Conservation (phyloP, 2,113 vertebrate species). For the Peucedramus taeniatus region DNA sequence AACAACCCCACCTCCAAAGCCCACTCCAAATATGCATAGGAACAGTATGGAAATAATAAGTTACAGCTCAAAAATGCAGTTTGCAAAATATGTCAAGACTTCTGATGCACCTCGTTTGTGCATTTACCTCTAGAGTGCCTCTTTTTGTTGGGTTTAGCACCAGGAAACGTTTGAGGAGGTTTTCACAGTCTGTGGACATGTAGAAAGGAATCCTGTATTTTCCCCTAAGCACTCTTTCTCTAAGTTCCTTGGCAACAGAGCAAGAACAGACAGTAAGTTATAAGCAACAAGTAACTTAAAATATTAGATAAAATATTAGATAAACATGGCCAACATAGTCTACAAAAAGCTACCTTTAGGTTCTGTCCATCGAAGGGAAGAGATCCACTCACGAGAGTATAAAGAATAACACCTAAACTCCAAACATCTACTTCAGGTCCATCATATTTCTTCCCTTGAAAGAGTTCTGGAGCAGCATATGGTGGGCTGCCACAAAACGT, state of each 20-base stretch:
- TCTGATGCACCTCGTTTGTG: not conserved
- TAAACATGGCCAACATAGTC: not conserved
- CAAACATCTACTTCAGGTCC: slow-evolving; percentile 98
- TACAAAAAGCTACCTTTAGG: slow-evolving; percentile 82
- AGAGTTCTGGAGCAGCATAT: slow-evolving; percentile 96
- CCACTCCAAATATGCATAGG: not conserved
- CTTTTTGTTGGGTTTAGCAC: slow-evolving; percentile 97
- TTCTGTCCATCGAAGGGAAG: slow-evolving; percentile 98
- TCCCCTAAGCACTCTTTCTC: slow-evolving; percentile 94
- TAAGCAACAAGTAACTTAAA: not conserved
- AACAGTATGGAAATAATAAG: not conserved
- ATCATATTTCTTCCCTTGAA: slow-evolving; percentile 98
- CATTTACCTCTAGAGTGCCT: slow-evolving; percentile 95
- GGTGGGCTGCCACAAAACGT: slow-evolving; percentile 98
- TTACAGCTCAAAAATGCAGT: not conserved
- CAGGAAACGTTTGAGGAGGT: slow-evolving; percentile 97
- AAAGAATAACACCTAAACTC: slow-evolving; percentile 98
- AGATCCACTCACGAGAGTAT: slow-evolving; percentile 96
- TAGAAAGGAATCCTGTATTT: slow-evolving; percentile 99
- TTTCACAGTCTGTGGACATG: slow-evolving; percentile 99
- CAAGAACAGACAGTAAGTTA: not conserved
- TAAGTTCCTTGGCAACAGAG: slow-evolving; percentile 81
- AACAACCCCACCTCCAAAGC: not conserved
- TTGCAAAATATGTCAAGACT: not conserved
- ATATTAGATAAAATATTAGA: not conserved